Base-by-base conservation (phyloP, 2,888 invertebrate genomes). In the Piscicola geometra region DNA sequence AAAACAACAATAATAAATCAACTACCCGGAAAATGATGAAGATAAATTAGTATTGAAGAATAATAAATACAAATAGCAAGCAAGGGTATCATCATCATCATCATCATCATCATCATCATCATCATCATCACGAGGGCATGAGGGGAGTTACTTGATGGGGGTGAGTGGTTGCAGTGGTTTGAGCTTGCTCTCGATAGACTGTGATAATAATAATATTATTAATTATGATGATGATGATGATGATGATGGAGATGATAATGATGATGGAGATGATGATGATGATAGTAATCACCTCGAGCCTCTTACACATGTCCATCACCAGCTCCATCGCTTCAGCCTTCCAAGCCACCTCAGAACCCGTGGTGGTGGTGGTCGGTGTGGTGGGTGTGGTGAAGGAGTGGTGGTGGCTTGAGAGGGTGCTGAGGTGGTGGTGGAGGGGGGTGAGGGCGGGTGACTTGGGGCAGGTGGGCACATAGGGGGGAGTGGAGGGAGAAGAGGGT, bases 361-460 rank as follows among this genome's bases (percentile, higher is more conserved):
- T 18, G 60, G 60, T 56, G 60, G 21, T 56, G 60, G 60, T 56
- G 60, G 60, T 3, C 5, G 60, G 60, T 18, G 21, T 56, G 60
- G 60, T 56, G 60, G 60, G 60, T 41, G 41, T 41, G 41, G 41
- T 41, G 41, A 15, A 9, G 41, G 41, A 41, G 5, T 41, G 41
- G 21, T 9, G 60, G 21, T 47, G 50, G 50, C 9, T 47, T 9
- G 50, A 47, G 21, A 21, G 9, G 50, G 9, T 47, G 50, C 12
- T 15, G 50, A 21, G 21, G 25, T 56, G 60, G n/a, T 3, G 21
- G 60, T 9, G n/a, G 60, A n/a, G 9, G 9, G 60, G 60, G 25
- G 25, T n/a, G 5, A 56, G 60, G 60, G 60, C n/a, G 25, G 60
- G 60, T 15, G 60, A 56, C 25, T 56, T 56, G 60, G 60, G 60